These are phyloP conservation scores for Scrobipalpa atriplicella DNA, from an alignment of 2,888 invertebrate genomes.

Conservation along the genomic window DNA sequence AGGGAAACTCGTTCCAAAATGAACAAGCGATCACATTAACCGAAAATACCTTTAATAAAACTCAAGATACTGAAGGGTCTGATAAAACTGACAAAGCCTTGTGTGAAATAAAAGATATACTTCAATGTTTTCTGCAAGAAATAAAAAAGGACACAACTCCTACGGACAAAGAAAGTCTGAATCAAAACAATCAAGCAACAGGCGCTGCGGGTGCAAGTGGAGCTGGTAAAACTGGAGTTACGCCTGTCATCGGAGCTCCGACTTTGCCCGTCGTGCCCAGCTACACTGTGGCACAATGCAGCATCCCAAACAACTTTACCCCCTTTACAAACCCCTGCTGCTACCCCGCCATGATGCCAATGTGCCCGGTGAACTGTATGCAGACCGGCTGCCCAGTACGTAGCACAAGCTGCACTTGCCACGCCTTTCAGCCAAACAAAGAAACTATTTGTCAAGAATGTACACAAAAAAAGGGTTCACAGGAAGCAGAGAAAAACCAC, in stretches of 20 bases:
- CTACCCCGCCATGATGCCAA: slow-evolving; percentile 54
- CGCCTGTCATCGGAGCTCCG: background rate
- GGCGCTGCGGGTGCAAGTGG: slow-evolving; percentile 37
- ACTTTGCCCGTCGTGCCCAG: background rate
- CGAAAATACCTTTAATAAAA: slow-evolving; percentile 54
- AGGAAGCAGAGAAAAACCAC: slow-evolving; percentile 40
- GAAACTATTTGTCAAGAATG: slow-evolving; percentile 44
- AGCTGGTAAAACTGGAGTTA: slow-evolving; percentile 35
- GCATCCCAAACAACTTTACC: slow-evolving; percentile 1
- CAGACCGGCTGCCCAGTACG: slow-evolving; percentile 60
- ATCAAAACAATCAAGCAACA: slow-evolving; percentile 34
- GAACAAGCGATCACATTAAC: slow-evolving; percentile 40
- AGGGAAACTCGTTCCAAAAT: slow-evolving; percentile 41
- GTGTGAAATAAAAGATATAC: slow-evolving; percentile 72
- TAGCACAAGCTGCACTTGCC: slow-evolving; percentile 59
- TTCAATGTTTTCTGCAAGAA: slow-evolving; percentile 69
- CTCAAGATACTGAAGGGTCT: slow-evolving; percentile 50
- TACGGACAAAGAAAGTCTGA: slow-evolving; percentile 42
- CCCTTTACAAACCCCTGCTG: slow-evolving; percentile 63
- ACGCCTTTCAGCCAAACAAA: slow-evolving; percentile 44
- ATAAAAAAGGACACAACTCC: slow-evolving; percentile 64
- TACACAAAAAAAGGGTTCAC: slow-evolving; percentile 42
- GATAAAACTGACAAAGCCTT: slow-evolving; percentile 70
- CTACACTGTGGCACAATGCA: slow-evolving; percentile 13
- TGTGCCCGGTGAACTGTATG: slow-evolving; percentile 65